phyloP scores from a whole-genome alignment of 2,888 invertebrate species.

The Rutpela maculata region DNA sequence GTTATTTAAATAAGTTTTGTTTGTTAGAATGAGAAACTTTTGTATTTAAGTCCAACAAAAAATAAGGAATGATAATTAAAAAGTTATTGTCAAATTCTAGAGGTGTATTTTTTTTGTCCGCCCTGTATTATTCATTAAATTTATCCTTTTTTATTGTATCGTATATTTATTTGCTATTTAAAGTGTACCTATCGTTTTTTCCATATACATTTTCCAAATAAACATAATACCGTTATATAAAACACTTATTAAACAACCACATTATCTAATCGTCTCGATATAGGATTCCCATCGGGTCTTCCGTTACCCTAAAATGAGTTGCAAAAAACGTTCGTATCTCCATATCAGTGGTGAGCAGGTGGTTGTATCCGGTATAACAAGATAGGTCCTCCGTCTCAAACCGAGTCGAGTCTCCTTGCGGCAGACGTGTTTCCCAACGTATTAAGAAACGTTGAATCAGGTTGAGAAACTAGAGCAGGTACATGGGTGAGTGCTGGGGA shows the following conservation, averaged over 20 bases:
- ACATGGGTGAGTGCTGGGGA: conserved; percentile 36
- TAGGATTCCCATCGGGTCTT: not conserved
- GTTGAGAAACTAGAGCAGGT: conserved; percentile 46
- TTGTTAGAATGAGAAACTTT: too few relatives aligned
- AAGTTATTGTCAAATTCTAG: too few relatives aligned
- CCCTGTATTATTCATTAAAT: too few relatives aligned
- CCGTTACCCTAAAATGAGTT: conserved; percentile 29
- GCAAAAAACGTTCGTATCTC: conserved; percentile 26
- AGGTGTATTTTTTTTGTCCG: too few relatives aligned
- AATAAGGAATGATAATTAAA: too few relatives aligned
- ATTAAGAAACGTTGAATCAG: conserved; percentile 38
- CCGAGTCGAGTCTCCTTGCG: conserved; percentile 17
- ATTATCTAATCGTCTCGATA: not conserved
- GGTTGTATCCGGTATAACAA: conserved; percentile 39
- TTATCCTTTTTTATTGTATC: too few relatives aligned
- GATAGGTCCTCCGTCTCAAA: conserved; percentile 33
- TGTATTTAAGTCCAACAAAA: too few relatives aligned
- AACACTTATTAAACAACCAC: not conserved
- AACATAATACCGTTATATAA: too few relatives aligned
- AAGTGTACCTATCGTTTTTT: too few relatives aligned
- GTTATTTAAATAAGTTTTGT: too few relatives aligned
- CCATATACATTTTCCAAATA: too few relatives aligned
- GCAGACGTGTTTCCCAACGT: conserved; percentile 32
- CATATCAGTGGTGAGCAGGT: conserved; percentile 30
- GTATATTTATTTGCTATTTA: too few relatives aligned